Evolutionary conservation across 2,888 invertebrate genomes (phyloP), one percentile per base, ranked within the genome.

Genomic region (Leptarthrus brevirostris): DNA sequence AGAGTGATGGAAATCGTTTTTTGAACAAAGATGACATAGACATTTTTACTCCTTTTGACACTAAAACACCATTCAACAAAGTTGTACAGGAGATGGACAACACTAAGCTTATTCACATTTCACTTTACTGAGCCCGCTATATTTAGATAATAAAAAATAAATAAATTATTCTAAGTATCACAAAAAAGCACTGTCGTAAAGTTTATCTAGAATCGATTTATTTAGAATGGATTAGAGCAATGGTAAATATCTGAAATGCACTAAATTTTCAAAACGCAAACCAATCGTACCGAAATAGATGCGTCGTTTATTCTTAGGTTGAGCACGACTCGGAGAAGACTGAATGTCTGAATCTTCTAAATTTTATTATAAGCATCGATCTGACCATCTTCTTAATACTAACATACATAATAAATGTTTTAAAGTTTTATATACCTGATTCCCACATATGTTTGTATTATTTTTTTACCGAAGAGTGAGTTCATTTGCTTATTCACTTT

Each of bases 1-100:
- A 86, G 77, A 87, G 81, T 74, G 87, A 87, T 73, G 87, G 86
- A 79, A 87, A 87, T 77, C 84, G 84, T 80, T 86, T 87, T 79
- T 87, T 87, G 79, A 87, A 82, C 24, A 64, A 4, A 1, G 64
- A 64, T 47, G 64, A 44, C 64, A 64, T 47, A 75, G 81, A 82
- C 77, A 82, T 64, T 44, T 64, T 64, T 20, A 47, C 22, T 61
- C 44, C 44, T n/a, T 64, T 3, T 40, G 49, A 16, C 18, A 49
- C 14, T 5, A 47, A 20, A 24, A 24, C 64, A 44, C 40, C 64
- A 64, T 6, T 44, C n/a, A 24, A 22, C 44, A 58, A 30, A 36
- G 18, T 36, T 26, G 58, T 34, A 36, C 36, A 58, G 5, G 40
- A 3, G 40, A 6, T 40, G 3, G n/a, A 40, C 12, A 2, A 40